These are phyloP conservation scores for Diaprepes abbreviatus DNA, from an alignment of 2,888 invertebrate genomes.

Conservation along the genomic window DNA sequence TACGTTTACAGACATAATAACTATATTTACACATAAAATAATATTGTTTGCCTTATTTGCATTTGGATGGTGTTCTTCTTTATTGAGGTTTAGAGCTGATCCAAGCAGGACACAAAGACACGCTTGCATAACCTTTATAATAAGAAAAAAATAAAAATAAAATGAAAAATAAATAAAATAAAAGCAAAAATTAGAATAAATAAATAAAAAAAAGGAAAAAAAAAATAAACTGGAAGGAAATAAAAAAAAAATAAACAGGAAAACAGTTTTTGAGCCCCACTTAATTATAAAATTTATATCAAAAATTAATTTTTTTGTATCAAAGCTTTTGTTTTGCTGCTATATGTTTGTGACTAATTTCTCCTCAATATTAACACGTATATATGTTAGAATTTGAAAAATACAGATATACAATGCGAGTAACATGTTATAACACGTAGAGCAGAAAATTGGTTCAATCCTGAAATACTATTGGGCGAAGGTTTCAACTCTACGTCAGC, in stretches of 20 bases:
- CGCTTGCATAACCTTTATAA: constrained; percentile 73
- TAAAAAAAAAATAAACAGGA: constrained; percentile 23
- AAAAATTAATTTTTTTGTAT: no score
- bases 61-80: constrained; percentile 71
- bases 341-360: no score
- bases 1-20: constrained; percentile 74
- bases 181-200: constrained; percentile 51
- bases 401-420: no score
- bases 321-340: no score
- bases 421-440: no score
- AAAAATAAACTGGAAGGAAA: constrained; percentile 36
- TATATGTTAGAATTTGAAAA: no score
- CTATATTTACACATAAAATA: constrained; percentile 72
- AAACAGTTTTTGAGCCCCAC: constrained; percentile 35
- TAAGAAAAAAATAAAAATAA: constrained; percentile 60
- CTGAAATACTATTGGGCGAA: no score
- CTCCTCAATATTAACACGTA: no score
- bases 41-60: constrained; percentile 75
- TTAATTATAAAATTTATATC: no score
- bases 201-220: constrained; percentile 49
- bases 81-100: constrained; percentile 74
- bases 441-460: no score
- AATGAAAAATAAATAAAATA: constrained; percentile 53
- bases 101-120: constrained; percentile 74
- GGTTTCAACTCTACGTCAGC: no score